A percentile compares a stretch with the other conserved stretches of the same genome.
These are phyloP conservation scores for Drosophila merina DNA, from an alignment of 2,888 invertebrate species.

Conservation along the genomic window DNA sequence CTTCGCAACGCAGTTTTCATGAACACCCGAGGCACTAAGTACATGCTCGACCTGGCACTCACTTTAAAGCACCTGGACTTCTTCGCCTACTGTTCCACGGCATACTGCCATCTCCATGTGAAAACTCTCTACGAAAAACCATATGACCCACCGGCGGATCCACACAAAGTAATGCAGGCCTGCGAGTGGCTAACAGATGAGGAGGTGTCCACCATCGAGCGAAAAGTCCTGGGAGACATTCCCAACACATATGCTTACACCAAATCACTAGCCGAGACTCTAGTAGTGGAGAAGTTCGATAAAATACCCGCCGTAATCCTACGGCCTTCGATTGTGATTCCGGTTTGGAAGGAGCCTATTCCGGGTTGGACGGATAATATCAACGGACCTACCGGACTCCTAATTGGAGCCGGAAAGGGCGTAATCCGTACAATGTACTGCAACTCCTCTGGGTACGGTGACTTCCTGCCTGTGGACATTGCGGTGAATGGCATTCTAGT, in stretches of 20 bases:
- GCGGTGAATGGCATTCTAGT: conserved; percentile 88
- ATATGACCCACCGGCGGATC: conserved; percentile 93
- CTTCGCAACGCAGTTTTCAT: conserved; percentile 94
- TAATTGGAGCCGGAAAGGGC: conserved; percentile 93
- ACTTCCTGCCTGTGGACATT: conserved; percentile 92
- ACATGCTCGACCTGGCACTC: conserved; percentile 92
- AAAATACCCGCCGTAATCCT: conserved; percentile 92
- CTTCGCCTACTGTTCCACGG: conserved; percentile 90
- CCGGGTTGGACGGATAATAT: conserved; percentile 97
- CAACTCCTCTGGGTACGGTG: conserved; percentile 90
- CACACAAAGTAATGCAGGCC: conserved; percentile 89
- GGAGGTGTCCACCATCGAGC: conserved; percentile 87
- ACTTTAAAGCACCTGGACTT: conserved; percentile 90
- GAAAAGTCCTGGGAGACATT: conserved; percentile 86
- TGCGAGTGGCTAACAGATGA: conserved; percentile 92
- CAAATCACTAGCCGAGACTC: conserved; percentile 94
- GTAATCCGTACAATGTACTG: conserved; percentile 95
- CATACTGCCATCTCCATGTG: conserved; percentile 95
- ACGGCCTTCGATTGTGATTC: conserved; percentile 95
- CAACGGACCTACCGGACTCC: conserved; percentile 94
- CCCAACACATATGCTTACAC: conserved; percentile 88
- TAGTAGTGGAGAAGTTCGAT: conserved; percentile 91
- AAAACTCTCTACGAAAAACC: conserved; percentile 92
- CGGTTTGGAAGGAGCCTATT: conserved; percentile 92
- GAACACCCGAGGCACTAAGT: conserved; percentile 96